A percentile compares a stretch with the other conserved stretches of the same genome.
phyloP scores from a whole-genome alignment of 1,140 invertebrate species.

The Chionoecetes opilio region DNA sequence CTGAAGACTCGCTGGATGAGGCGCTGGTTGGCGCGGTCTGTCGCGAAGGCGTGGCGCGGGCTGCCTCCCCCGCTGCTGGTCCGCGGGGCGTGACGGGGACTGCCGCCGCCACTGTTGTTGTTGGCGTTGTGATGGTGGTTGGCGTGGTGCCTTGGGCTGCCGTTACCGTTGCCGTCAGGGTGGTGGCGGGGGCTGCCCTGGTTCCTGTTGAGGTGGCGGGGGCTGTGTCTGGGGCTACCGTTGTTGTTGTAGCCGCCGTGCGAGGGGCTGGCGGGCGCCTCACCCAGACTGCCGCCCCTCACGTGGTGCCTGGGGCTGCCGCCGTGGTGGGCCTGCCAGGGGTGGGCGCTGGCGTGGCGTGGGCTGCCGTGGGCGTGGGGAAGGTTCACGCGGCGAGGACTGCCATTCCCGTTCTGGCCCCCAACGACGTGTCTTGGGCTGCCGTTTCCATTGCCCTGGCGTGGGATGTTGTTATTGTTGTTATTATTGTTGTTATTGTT shows the following conservation, averaged over 20 bases:
- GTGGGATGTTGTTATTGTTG: slow-evolving; percentile 38
- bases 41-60: slow-evolving; percentile 36
- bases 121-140: neutral
- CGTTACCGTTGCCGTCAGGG: slow-evolving; percentile 54
- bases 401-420: slow-evolving; percentile 63
- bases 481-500: slow-evolving; percentile 37
- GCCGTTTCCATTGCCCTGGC: slow-evolving; percentile 44
- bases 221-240: slow-evolving; percentile 72
- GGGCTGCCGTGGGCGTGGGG: slow-evolving; percentile 16
- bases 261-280: slow-evolving; percentile 65
- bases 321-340: slow-evolving; percentile 47
- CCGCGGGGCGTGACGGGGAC: slow-evolving; percentile 39
- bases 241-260: slow-evolving; percentile 65
- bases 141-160: slow-evolving; percentile 23
- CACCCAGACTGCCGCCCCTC: slow-evolving; percentile 51
- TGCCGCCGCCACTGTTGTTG: slow-evolving; percentile 29
- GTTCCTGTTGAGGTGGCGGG: slow-evolving; percentile 53
- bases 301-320: slow-evolving; percentile 66
- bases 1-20: slow-evolving; percentile 70
- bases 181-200: slow-evolving; percentile 40
- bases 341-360: slow-evolving; percentile 25
- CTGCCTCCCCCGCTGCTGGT: slow-evolving; percentile 47
- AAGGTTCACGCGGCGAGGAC: slow-evolving; percentile 47
- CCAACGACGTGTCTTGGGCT: slow-evolving; percentile 62
- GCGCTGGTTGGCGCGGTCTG: slow-evolving; percentile 46